Conservation (phyloP, 2,113 vertebrate genomes). For the Dolichallabes microphthalmus region DNA sequence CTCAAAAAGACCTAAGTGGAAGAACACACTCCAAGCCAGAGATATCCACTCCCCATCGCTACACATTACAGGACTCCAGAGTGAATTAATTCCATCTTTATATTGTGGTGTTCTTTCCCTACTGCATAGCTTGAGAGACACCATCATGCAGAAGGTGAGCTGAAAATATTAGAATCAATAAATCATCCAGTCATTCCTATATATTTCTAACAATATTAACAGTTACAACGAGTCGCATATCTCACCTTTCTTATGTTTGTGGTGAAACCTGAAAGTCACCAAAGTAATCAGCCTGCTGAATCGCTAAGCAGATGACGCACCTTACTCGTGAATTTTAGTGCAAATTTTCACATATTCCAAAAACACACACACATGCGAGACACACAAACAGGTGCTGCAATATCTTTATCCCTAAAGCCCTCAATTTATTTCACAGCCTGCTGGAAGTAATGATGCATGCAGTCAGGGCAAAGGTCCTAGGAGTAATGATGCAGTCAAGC, state of each 20-base stretch:
- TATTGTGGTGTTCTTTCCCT: neutral
- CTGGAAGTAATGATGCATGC: slow-evolving; percentile 65
- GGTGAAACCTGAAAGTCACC: neutral
- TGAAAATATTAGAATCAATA: neutral
- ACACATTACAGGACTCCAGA: neutral
- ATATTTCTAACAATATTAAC: neutral
- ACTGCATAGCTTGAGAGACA: neutral
- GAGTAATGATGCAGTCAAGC: slow-evolving; percentile 60
- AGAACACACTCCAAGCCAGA: neutral
- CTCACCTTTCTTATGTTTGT: neutral
- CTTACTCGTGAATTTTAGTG: neutral
- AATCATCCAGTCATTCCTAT: neutral
- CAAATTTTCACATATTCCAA: neutral
- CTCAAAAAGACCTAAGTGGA: neutral
- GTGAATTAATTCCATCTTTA: neutral
- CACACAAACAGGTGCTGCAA: slow-evolving; percentile 46
- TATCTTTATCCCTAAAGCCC: slow-evolving; percentile 42
- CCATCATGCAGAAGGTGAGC: neutral
- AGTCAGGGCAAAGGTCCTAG: slow-evolving; percentile 19
- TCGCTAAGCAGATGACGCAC: neutral
- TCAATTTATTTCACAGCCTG: slow-evolving; percentile 39
- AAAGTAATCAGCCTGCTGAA: neutral
- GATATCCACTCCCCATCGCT: neutral
- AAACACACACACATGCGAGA: neutral
- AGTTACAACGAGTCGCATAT: neutral